phyloP scores from a whole-genome alignment of 2,113 vertebrate species.

The Emydocephalus ijimae region DNA sequence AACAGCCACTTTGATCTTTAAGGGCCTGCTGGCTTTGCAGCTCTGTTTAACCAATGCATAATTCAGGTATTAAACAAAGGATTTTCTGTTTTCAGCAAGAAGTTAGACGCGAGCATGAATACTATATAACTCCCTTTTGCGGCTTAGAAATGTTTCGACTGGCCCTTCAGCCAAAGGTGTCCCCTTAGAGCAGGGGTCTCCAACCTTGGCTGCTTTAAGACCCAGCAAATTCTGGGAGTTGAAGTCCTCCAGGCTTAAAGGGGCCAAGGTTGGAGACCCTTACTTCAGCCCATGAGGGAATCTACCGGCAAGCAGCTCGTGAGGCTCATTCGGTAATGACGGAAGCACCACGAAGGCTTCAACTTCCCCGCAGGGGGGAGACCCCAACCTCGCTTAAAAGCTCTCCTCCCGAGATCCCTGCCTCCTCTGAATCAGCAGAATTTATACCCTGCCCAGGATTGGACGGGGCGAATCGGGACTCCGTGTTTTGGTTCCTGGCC shows the following conservation, averaged over 20 bases:
- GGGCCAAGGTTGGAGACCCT: no score
- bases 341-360: slow-evolving; percentile 47
- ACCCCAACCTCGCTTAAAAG: neutral
- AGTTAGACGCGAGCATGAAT: neutral
- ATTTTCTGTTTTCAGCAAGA: neutral
- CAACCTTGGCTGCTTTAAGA: no score
- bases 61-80: neutral
- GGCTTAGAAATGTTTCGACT: neutral
- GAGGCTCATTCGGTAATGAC: slow-evolving; percentile 50
- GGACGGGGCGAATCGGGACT: neutral
- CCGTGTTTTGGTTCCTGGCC: neutral
- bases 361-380: neutral
- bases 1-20: neutral
- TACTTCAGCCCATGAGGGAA: neutral
- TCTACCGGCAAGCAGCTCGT: neutral
- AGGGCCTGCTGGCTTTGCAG: neutral
- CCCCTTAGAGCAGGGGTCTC: neutral
- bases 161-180: neutral
- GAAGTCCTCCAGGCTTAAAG: no score
- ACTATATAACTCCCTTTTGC: neutral
- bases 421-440: neutral
- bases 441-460: fast-evolving
- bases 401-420: neutral
- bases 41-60: neutral
- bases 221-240: no score